Percentiles rank a stretch among this genome's conserved stretches.
Conservation (phyloP, 2,888 invertebrate species). For the Amiota mariae region DNA sequence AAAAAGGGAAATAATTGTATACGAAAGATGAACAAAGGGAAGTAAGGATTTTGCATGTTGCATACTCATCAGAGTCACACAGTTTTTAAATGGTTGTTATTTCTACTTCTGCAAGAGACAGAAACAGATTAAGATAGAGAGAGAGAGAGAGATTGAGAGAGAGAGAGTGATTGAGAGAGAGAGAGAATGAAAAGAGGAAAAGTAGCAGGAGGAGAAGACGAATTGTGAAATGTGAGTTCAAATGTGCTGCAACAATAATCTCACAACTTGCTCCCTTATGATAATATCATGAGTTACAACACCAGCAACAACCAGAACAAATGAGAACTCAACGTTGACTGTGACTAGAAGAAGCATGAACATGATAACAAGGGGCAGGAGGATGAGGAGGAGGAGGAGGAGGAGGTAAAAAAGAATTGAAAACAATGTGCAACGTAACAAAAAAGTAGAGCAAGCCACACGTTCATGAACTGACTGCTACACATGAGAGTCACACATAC, state of each 20-base stretch:
- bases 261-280: slow-evolving; percentile 2
- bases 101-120: no score
- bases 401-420: not conserved
- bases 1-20: no score
- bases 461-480: slow-evolving; percentile 24
- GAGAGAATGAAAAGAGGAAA: not conserved
- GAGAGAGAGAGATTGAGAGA: no score
- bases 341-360: not conserved
- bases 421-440: slow-evolving; percentile 3
- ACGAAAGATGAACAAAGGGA: no score
- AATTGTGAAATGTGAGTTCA: no score
- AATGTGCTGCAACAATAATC: slow-evolving; percentile 25
- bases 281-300: not conserved
- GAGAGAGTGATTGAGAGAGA: no score
- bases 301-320: slow-evolving; percentile 18
- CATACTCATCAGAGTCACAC: no score
- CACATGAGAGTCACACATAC: not conserved
- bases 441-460: slow-evolving; percentile 28
- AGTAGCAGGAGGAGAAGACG: not conserved
- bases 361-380: not conserved
- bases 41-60: no score
- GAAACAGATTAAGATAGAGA: no score
- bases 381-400: not conserved
- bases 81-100: no score
- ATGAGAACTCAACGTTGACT: not conserved